A percentile compares a stretch with the other conserved stretches of the same genome.
These are phyloP conservation scores for Agonopterix arenella DNA, from an alignment of 2,888 invertebrate genomes.

Conservation along the genomic window DNA sequence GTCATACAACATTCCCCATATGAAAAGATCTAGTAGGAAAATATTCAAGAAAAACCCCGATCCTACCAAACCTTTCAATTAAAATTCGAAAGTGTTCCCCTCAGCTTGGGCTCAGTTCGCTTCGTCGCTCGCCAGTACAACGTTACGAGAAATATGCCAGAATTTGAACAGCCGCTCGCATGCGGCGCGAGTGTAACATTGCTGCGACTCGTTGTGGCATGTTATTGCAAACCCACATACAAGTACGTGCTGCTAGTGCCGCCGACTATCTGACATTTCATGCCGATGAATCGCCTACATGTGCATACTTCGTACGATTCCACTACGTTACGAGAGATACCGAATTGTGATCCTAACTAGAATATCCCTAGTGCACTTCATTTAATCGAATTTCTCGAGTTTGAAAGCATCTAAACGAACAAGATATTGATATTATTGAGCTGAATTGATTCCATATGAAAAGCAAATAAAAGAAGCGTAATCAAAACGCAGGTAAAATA, in stretches of 20 bases:
- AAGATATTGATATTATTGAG: neutral
- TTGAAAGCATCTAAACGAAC: neutral
- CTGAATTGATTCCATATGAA: conserved; percentile 2
- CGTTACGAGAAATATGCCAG: conserved; percentile 65
- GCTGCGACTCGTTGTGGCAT: conserved; percentile 71
- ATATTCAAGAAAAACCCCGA: too few species aligned
- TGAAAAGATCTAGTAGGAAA: too few species aligned
- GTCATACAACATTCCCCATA: too few species aligned
- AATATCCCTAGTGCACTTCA: neutral
- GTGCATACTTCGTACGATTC: conserved; percentile 40
- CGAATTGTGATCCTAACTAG: conserved; percentile 6
- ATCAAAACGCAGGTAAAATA: conserved; percentile 7
- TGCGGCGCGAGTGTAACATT: conserved; percentile 66
- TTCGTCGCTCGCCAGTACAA: conserved; percentile 32
- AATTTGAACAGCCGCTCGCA: conserved; percentile 64
- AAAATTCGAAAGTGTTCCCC: conserved; percentile 11
- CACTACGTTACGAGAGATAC: neutral
- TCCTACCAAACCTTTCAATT: too few species aligned
- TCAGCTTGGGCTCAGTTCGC: conserved; percentile 37
- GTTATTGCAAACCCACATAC: conserved; percentile 75
- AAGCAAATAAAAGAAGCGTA: conserved; percentile 5
- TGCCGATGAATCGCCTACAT: conserved; percentile 67
- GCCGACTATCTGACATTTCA: conserved; percentile 71
- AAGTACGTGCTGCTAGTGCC: conserved; percentile 54
- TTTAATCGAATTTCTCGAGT: neutral